These are phyloP conservation scores for Ephialtes manifestator DNA, from an alignment of 2,888 invertebrate species.

Conservation along the genomic window DNA sequence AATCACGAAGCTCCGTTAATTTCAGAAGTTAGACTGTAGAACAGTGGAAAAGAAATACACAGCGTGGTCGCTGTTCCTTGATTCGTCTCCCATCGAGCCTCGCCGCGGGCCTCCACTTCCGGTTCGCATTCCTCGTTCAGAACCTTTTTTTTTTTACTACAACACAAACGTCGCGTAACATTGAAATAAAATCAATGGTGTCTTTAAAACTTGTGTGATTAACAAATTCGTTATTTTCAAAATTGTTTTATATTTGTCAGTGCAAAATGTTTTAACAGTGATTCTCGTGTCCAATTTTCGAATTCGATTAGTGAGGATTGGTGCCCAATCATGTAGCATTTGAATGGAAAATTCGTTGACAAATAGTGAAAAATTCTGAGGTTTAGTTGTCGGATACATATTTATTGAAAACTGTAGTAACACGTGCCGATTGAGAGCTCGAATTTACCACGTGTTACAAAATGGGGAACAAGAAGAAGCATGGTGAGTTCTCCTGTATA, in stretches of 20 bases:
- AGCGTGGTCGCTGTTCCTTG: neutral
- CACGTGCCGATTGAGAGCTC: conserved; percentile 5
- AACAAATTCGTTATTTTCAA: neutral
- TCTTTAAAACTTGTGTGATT: neutral
- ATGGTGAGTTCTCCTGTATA: conserved; percentile 69
- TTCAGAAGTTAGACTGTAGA: neutral
- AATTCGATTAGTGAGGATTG: neutral
- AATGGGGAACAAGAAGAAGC: conserved; percentile 75
- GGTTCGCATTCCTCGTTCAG: conserved; percentile 15
- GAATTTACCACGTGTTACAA: conserved; percentile 38
- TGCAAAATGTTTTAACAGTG: conserved; percentile 6
- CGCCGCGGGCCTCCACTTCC: neutral
- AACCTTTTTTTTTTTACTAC: neutral
- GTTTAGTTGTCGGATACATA: neutral
- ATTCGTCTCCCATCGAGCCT: conserved; percentile 17
- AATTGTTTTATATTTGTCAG: neutral
- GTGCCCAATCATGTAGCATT: neutral
- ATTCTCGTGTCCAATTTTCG: neutral
- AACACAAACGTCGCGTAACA: neutral
- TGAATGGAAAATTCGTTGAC: neutral
- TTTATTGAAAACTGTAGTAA: conserved; percentile 25
- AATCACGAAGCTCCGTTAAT: conserved; percentile 16
- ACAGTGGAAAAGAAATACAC: conserved; percentile 10
- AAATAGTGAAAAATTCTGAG: neutral
- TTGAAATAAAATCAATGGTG: neutral